Evolutionary conservation across 2,888 invertebrate genomes (phyloP).

Genomic region (Linnaemya vulpina): DNA sequence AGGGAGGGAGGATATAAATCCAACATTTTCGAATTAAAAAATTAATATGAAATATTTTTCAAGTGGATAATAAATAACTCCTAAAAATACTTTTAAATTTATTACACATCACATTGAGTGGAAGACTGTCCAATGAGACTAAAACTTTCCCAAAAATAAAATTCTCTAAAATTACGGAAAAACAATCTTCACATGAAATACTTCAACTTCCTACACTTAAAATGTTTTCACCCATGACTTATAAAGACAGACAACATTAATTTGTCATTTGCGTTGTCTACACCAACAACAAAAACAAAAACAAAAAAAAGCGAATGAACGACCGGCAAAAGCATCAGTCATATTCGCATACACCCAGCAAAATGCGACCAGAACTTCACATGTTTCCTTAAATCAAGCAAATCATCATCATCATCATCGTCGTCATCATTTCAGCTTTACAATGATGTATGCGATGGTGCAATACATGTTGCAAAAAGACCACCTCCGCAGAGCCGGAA

Average conservation of each 20-base stretch:
- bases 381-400: slow-evolving; percentile 72
- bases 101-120: neutral
- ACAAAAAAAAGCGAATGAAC: slow-evolving; percentile 7
- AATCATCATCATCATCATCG: slow-evolving; percentile 64
- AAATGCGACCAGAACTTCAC: slow-evolving; percentile 59
- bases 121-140: slow-evolving; percentile 23
- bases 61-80: neutral
- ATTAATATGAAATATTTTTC: too few species aligned
- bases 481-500: slow-evolving; percentile 68
- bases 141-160: slow-evolving; percentile 28
- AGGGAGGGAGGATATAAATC: too few species aligned
- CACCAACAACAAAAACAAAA: slow-evolving; percentile 26
- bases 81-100: neutral
- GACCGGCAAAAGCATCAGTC: slow-evolving; percentile 43
- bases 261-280: slow-evolving; percentile 71
- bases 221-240: slow-evolving; percentile 72
- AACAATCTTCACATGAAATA: slow-evolving; percentile 21
- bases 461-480: slow-evolving; percentile 58
- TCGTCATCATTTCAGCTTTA: slow-evolving; percentile 26
- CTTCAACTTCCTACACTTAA: slow-evolving; percentile 69
- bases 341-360: slow-evolving; percentile 11
- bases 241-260: slow-evolving; percentile 71
- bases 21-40: too few species aligned
- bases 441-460: slow-evolving; percentile 57
- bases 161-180: slow-evolving; percentile 13